phyloP scores from a whole-genome alignment of 1,140 invertebrate species.

The Ips nitidus region DNA sequence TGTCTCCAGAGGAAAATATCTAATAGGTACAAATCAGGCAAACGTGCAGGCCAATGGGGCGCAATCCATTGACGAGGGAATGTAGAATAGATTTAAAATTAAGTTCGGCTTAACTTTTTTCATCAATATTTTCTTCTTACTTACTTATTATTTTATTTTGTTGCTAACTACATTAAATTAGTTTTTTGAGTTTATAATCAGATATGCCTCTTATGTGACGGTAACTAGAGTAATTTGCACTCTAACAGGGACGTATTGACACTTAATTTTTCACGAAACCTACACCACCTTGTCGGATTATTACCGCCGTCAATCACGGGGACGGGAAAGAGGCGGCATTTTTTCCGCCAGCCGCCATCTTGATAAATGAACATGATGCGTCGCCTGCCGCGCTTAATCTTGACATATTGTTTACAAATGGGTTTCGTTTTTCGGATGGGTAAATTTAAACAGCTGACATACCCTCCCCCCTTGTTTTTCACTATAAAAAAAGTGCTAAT shows the following conservation, averaged over 20 bases:
- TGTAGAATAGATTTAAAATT: background rate
- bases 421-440: slow-evolving; percentile 10
- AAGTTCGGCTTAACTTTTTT: background rate
- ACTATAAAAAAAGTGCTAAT: too few species aligned
- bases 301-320: slow-evolving; percentile 12
- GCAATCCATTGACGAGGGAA: background rate
- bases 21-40: background rate
- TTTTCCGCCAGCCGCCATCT: slow-evolving; percentile 22
- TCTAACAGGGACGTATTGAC: background rate
- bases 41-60: background rate
- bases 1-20: background rate
- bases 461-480: too few species aligned
- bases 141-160: background rate
- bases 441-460: slow-evolving; percentile 5
- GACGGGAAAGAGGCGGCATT: slow-evolving; percentile 14
- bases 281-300: slow-evolving; percentile 19
- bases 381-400: slow-evolving; percentile 28
- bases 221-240: background rate
- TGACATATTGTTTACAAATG: slow-evolving; percentile 37
- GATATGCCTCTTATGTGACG: background rate
- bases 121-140: background rate
- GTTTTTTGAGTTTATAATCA: background rate
- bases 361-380: slow-evolving; percentile 33
- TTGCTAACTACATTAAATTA: background rate
- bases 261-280: slow-evolving; percentile 12